Percentiles rank a stretch among this genome's conserved stretches.
Evolutionary conservation across 2,888 invertebrate genomes (phyloP).

Genomic region (Agriopis marginaria): DNA sequence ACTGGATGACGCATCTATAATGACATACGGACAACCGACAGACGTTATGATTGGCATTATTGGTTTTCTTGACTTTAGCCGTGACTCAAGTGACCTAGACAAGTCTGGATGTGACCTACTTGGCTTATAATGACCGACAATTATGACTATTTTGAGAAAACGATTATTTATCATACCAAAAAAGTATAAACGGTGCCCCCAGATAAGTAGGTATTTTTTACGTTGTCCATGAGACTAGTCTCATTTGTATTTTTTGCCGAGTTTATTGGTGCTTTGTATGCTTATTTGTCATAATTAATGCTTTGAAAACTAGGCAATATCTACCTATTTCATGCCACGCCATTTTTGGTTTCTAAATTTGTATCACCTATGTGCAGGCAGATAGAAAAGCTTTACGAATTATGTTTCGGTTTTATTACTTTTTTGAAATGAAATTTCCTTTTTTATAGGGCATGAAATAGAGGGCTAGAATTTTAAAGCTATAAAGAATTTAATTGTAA

Average conservation of each 20-base stretch:
- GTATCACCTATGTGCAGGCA: background rate
- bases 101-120: constrained; percentile 29
- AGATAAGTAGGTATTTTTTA: constrained; percentile 31
- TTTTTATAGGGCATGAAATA: no score
- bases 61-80: constrained; percentile 31
- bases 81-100: constrained; percentile 42
- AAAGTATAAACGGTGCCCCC: constrained; percentile 32
- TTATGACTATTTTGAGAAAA: constrained; percentile 34
- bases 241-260: constrained; percentile 8
- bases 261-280: background rate
- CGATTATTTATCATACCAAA: constrained; percentile 28
- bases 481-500: no score
- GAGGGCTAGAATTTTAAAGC: no score
- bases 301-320: background rate
- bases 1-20: constrained; percentile 58
- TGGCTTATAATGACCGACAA: constrained; percentile 39
- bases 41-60: constrained; percentile 48
- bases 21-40: constrained; percentile 38
- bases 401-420: no score
- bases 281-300: constrained; percentile 15
- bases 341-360: background rate
- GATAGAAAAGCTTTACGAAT: no score
- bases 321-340: background rate
- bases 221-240: constrained; percentile 1
- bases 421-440: no score